Conservation (phyloP, 1,140 invertebrate genomes). For the Apis mellifera region Amel_HAv3.1 CM009931.2:19277001-19277500, state of each 20-base stretch:
- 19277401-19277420: too few relatives aligned
- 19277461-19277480: too few relatives aligned
- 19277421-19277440: too few relatives aligned
- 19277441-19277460: too few relatives aligned
- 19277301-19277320: background rate
- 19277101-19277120: background rate
- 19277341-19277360: background rate
- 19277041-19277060: conserved; percentile 5
- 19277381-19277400: too few relatives aligned
- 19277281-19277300: background rate
- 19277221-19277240: conserved; percentile 22
- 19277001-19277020: background rate
- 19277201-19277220: background rate
- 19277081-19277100: background rate
- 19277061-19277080: background rate
- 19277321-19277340: background rate
- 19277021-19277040: conserved; percentile 8
- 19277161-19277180: background rate
- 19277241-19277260: conserved; percentile 24
- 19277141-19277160: background rate
- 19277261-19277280: background rate
- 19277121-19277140: background rate
- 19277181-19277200: background rate
- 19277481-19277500: too few relatives aligned
- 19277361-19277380: background rate